Conservation (phyloP, 2,797 vertebrate species). For the Artibeus lituratus region DNA sequence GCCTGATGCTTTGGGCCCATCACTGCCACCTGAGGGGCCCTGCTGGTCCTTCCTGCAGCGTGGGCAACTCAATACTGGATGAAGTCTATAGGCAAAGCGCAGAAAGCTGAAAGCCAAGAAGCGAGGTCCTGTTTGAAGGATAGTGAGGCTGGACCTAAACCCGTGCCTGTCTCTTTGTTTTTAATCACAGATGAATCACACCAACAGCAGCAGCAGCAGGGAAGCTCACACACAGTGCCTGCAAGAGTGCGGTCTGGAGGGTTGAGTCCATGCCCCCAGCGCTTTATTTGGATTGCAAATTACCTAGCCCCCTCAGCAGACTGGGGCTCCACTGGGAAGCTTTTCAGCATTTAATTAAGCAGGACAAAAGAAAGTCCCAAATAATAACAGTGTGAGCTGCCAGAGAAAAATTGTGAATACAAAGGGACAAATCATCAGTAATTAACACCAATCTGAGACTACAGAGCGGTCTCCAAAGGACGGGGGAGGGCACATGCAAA, state of each 20-base stretch:
- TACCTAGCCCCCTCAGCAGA: slow-evolving; percentile 76
- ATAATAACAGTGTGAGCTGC: slow-evolving; percentile 68
- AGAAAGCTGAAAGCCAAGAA: slow-evolving; percentile 52
- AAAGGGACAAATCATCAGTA: slow-evolving; percentile 68
- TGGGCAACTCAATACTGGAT: slow-evolving; percentile 48
- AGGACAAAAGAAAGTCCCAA: slow-evolving; percentile 69
- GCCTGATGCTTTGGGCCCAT: background rate
- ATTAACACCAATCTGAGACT: slow-evolving; percentile 67
- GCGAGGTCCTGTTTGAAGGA: background rate
- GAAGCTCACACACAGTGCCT: slow-evolving; percentile 26
- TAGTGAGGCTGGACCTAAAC: background rate
- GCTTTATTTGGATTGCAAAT: slow-evolving; percentile 78
- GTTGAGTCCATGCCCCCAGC: slow-evolving; percentile 68
- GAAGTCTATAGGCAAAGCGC: slow-evolving; percentile 14
- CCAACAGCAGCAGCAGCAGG: slow-evolving; percentile 44
- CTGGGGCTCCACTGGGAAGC: slow-evolving; percentile 76
- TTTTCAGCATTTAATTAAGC: slow-evolving; percentile 72
- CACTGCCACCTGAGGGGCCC: background rate
- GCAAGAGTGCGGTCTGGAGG: slow-evolving; percentile 68
- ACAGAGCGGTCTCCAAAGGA: slow-evolving; percentile 4
- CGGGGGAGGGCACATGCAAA: slow-evolving; percentile 9
- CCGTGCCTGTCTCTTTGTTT: slow-evolving; percentile 66
- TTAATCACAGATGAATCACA: slow-evolving; percentile 72
- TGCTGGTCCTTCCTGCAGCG: background rate
- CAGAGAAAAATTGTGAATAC: slow-evolving; percentile 66